Evolutionary conservation across 2,797 vertebrate species (phyloP).

Genomic region (Toxotes lorentzi): DNA sequence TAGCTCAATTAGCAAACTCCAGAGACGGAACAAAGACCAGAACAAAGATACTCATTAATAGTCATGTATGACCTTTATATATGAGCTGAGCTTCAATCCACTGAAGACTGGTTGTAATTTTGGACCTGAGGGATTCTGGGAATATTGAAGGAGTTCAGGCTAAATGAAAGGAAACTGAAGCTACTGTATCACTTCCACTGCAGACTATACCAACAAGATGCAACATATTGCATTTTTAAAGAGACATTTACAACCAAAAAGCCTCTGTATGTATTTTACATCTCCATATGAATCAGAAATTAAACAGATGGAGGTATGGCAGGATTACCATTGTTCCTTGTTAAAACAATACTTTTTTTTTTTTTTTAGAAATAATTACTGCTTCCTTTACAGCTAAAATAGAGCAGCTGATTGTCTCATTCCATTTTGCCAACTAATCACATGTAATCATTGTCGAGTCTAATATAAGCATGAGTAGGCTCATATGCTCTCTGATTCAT

Average conservation of each 20-base stretch:
- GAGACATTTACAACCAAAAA: background rate
- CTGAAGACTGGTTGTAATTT: constrained; percentile 61
- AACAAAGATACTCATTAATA: constrained; percentile 71
- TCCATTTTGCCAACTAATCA: constrained; percentile 25
- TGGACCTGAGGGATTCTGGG: constrained; percentile 65
- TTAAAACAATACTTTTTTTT: background rate
- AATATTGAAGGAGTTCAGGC: constrained; percentile 41
- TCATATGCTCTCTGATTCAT: constrained; percentile 32
- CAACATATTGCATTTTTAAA: background rate
- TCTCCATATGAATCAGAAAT: constrained; percentile 3
- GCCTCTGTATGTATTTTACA: background rate
- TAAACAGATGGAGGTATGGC: background rate
- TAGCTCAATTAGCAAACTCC: constrained; percentile 70
- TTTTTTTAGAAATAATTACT: background rate
- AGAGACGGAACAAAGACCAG: constrained; percentile 50
- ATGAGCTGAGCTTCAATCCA: constrained; percentile 51
- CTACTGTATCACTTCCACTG: constrained; percentile 23
- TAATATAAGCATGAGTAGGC: constrained; percentile 10
- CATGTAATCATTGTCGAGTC: constrained; percentile 8
- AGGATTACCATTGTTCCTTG: background rate
- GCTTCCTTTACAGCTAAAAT: constrained; percentile 1
- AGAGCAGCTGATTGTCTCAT: constrained; percentile 11
- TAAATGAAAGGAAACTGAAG: constrained; percentile 34
- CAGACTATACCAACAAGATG: background rate
- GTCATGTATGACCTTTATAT: constrained; percentile 75